Evolutionary conservation across 2,113 vertebrate species (phyloP).

Genomic region (human (Homo sapiens)): DNA sequence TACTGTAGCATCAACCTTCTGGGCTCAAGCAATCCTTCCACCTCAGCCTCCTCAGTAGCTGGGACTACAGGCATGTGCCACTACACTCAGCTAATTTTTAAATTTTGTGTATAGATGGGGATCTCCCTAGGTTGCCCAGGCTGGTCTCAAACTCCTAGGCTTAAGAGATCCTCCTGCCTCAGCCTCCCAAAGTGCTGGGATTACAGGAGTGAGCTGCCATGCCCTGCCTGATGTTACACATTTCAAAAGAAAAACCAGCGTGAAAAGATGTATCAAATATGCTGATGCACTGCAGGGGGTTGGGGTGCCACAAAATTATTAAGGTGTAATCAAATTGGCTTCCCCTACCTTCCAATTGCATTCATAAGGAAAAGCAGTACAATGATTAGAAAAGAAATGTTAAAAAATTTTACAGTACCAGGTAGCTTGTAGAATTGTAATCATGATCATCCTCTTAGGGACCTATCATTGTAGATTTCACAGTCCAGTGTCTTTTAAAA

Average conservation of each 20-base stretch:
- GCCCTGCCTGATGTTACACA: neutral
- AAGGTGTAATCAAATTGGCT: neutral
- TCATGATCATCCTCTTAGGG: neutral
- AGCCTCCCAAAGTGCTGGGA: too few species aligned
- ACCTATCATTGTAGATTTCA: neutral
- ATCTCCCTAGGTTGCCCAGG: too few species aligned
- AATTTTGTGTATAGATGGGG: too few species aligned
- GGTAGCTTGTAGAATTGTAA: neutral
- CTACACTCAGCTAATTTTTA: too few species aligned
- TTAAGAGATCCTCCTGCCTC: too few species aligned
- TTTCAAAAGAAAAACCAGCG: constrained; percentile 40
- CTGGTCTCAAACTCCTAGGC: too few species aligned
- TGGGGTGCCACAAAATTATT: neutral
- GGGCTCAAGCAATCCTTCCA: too few species aligned
- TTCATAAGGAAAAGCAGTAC: neutral
- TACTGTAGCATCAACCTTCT: too few species aligned
- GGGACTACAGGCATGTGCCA: too few species aligned
- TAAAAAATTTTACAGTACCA: neutral
- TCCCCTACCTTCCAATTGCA: neutral
- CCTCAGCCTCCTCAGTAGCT: too few species aligned
- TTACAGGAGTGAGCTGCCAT: too few species aligned
- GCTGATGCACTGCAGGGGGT: neutral
- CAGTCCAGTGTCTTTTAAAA: neutral
- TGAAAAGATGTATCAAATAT: neutral
- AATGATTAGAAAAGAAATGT: neutral